Evolutionary conservation across 2,888 invertebrate genomes (phyloP).

Genomic region (Cancer borealis): DNA sequence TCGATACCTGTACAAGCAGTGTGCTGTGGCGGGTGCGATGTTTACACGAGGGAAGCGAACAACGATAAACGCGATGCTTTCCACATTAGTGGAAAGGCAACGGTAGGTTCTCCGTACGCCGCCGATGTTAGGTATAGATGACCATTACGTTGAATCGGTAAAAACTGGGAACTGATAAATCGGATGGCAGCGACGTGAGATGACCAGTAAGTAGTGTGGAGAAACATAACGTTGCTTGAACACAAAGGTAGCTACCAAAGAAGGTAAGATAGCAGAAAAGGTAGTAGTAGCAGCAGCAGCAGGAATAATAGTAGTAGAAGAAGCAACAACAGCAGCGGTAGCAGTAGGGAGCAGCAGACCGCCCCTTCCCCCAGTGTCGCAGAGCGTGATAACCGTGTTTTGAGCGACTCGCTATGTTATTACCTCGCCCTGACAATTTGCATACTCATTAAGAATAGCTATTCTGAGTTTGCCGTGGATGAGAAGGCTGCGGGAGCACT

Average conservation of each 20-base stretch:
- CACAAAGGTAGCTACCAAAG: not conserved
- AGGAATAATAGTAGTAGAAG: not conserved
- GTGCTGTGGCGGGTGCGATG: no score
- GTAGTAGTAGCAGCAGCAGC: not conserved
- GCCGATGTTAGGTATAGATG: not conserved
- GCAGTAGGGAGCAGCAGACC: not conserved
- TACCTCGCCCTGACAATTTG: constrained; percentile 51
- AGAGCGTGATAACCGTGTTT: constrained; percentile 54
- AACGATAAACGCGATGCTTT: not conserved
- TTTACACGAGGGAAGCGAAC: no score
- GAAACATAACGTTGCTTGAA: not conserved
- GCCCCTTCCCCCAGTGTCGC: constrained; percentile 13
- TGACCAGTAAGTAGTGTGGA: not conserved
- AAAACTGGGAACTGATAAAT: not conserved
- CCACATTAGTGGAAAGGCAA: not conserved
- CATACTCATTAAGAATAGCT: constrained; percentile 52
- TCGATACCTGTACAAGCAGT: no score
- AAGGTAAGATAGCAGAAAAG: not conserved
- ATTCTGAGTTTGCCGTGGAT: constrained; percentile 16
- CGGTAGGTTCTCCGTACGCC: not conserved
- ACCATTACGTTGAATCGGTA: not conserved
- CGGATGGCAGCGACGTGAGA: not conserved
- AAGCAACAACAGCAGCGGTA: not conserved
- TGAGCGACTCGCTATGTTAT: constrained; percentile 56
- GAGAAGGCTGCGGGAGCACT: constrained; percentile 30